phyloP scores from a whole-genome alignment of 1,140 invertebrate genomes.

The Caenorhabditis elegans region WBcel235 BX284603.4:12914501-12915000 shows the following conservation, averaged over 20 bases:
- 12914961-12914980: too few relatives aligned
- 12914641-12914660: background rate
- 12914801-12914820: constrained; percentile 31
- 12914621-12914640: too few relatives aligned
- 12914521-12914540: too few relatives aligned
- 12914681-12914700: constrained; percentile 48
- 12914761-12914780: too few relatives aligned
- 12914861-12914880: background rate
- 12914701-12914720: constrained; percentile 61
- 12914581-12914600: too few relatives aligned
- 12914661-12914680: background rate
- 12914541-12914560: too few relatives aligned
- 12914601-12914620: too few relatives aligned
- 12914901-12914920: constrained; percentile 18
- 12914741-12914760: background rate
- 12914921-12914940: constrained; percentile 7
- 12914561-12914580: too few relatives aligned
- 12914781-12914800: background rate
- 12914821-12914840: background rate
- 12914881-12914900: background rate
- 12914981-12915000: too few relatives aligned
- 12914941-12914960: too few relatives aligned
- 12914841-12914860: background rate
- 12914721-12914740: constrained; percentile 59
- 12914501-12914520: too few relatives aligned